Evolutionary conservation across 2,113 vertebrate species (phyloP).

Genomic region (Aramus guarauna): DNA sequence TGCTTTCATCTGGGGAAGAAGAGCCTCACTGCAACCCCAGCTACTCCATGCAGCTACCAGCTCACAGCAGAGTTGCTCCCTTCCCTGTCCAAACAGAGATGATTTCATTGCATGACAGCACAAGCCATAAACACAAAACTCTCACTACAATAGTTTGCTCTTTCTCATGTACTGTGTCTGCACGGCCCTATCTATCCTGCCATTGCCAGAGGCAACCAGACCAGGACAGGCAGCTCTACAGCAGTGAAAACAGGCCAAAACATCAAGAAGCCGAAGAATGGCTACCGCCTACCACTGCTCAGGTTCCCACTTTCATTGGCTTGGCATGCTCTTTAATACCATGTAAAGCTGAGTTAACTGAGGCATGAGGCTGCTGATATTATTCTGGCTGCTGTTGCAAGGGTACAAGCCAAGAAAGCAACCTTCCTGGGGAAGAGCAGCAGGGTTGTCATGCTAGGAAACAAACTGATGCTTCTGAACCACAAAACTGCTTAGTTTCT

Average conservation of each 20-base stretch:
- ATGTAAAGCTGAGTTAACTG: conserved; percentile 34
- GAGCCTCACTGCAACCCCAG: neutral
- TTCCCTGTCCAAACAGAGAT: neutral
- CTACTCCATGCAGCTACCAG: neutral
- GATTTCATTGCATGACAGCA: neutral
- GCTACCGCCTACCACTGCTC: neutral
- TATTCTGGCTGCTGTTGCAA: neutral
- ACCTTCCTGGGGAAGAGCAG: neutral
- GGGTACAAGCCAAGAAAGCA: conserved; percentile 1
- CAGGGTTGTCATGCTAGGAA: neutral
- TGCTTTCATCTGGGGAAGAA: neutral
- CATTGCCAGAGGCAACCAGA: neutral
- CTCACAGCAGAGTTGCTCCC: fast-evolving
- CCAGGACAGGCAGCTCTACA: neutral
- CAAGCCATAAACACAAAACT: neutral
- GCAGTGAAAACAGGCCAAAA: conserved; percentile 37
- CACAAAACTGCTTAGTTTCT: neutral
- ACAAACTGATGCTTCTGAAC: neutral
- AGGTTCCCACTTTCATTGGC: neutral
- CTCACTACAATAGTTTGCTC: neutral
- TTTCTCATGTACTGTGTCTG: neutral
- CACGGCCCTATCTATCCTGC: neutral
- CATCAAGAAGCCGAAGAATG: neutral
- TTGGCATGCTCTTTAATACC: neutral
- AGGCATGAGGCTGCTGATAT: neutral